A percentile compares a stretch with the other conserved stretches of the same genome.
phyloP scores from a whole-genome alignment of 2,888 invertebrate genomes.

The Tupiocoris notatus region DNA sequence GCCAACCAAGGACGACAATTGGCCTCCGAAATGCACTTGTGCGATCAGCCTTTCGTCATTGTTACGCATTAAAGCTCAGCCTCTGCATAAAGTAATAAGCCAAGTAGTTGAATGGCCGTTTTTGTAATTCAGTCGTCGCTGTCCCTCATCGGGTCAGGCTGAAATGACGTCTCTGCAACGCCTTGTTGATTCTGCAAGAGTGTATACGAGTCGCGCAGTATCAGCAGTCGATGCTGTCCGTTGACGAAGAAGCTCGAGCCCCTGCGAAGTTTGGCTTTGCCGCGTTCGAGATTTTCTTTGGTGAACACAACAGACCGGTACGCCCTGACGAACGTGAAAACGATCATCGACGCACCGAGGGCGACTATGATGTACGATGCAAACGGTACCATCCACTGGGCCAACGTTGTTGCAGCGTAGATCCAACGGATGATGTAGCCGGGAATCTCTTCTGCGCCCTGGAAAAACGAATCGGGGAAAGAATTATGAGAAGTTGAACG shows the following conservation, averaged over 20 bases:
- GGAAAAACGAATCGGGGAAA: constrained; percentile 49
- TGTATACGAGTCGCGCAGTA: constrained; percentile 61
- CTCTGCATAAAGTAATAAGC: no score
- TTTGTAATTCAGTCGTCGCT: not conserved
- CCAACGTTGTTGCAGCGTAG: constrained; percentile 74
- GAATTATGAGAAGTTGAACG: not conserved
- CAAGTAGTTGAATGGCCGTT: no score
- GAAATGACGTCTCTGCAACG: constrained; percentile 45
- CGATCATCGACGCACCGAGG: constrained; percentile 65
- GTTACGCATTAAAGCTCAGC: no score
- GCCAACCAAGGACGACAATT: no score
- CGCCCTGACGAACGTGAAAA: constrained; percentile 67
- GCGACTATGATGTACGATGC: constrained; percentile 71
- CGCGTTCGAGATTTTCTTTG: constrained; percentile 74
- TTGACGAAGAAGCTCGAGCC: constrained; percentile 63
- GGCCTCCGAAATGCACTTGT: no score
- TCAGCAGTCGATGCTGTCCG: constrained; percentile 62
- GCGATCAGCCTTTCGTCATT: not conserved
- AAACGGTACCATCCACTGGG: constrained; percentile 68
- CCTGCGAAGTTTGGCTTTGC: constrained; percentile 59
- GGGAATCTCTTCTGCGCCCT: constrained; percentile 76
- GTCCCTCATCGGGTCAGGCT: constrained; percentile 39
- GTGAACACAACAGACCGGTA: constrained; percentile 72
- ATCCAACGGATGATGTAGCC: constrained; percentile 79
- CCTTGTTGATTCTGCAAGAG: constrained; percentile 53